Evolutionary conservation across 1,140 invertebrate species (phyloP).

Genomic region (Drosophila navojoa): DNA sequence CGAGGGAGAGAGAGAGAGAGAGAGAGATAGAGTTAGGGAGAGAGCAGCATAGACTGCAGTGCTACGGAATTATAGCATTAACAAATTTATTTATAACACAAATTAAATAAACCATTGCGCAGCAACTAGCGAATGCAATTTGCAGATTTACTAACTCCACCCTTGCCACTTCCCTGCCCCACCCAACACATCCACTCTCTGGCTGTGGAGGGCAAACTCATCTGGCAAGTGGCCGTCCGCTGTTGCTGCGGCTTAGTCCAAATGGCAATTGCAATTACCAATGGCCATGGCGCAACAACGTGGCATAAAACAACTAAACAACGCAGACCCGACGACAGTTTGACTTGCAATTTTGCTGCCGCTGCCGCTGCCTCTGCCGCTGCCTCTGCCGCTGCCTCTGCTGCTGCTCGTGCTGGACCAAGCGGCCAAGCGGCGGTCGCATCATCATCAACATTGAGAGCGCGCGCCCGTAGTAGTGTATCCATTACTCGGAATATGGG

Average conservation of each 20-base stretch:
- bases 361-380: not conserved
- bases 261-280: constrained; percentile 81
- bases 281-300: constrained; percentile 40
- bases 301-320: constrained; percentile 73
- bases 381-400: not conserved
- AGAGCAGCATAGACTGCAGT: constrained; percentile 12
- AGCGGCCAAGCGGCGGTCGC: constrained; percentile 5
- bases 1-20: not conserved
- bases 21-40: not conserved
- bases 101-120: constrained; percentile 73
- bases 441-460: constrained; percentile 11
- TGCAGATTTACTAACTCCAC: constrained; percentile 62
- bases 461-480: constrained; percentile 8
- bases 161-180: not conserved
- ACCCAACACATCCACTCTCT: too few species aligned
- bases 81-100: constrained; percentile 82
- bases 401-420: not conserved
- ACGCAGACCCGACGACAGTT: constrained; percentile 75
- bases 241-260: constrained; percentile 57
- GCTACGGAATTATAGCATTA: constrained; percentile 68
- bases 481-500: constrained; percentile 23
- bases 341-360: constrained; percentile 61
- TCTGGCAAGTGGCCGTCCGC: constrained; percentile 28
- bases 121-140: constrained; percentile 71
- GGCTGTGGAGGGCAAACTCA: constrained; percentile 8